A percentile compares a stretch with the other conserved stretches of the same genome.
These are phyloP conservation scores for Lutjanus campechanus DNA, from an alignment of 2,797 vertebrate species.

Conservation along the genomic window DNA sequence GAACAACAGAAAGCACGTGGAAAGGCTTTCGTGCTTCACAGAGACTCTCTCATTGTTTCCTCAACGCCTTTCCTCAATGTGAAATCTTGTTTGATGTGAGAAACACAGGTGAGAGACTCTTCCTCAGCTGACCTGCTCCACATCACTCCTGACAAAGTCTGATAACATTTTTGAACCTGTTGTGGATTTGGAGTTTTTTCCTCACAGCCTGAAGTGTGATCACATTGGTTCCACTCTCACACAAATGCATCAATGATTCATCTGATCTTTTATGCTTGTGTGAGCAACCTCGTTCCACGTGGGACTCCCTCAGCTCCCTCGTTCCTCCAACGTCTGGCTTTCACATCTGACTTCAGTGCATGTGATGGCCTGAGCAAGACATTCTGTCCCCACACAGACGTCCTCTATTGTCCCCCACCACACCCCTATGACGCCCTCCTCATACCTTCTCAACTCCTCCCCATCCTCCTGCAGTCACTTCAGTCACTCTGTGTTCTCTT, in stretches of 20 bases:
- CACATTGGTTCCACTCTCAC: slow-evolving; percentile 3
- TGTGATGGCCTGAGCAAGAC: slow-evolving; percentile 2
- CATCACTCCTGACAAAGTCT: neutral
- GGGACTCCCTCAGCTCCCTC: neutral
- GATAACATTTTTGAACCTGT: neutral
- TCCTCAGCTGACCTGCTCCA: neutral
- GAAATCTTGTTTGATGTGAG: neutral
- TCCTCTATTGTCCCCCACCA: neutral
- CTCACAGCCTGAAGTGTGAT: neutral
- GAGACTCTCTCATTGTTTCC: neutral
- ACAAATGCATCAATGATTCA: neutral
- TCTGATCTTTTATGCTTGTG: neutral
- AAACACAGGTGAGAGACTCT: neutral
- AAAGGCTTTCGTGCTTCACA: neutral
- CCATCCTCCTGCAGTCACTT: neutral
- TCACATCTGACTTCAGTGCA: neutral
- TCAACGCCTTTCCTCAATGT: neutral
- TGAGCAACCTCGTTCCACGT: neutral
- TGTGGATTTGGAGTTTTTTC: neutral
- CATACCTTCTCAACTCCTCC: neutral
- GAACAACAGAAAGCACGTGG: neutral
- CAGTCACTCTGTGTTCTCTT: neutral
- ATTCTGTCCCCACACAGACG: slow-evolving; percentile 7
- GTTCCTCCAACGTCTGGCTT: neutral
- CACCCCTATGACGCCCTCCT: neutral